These are phyloP conservation scores for Drosophila carrolli DNA, from an alignment of 1,140 invertebrate genomes.

Conservation along the genomic window DNA sequence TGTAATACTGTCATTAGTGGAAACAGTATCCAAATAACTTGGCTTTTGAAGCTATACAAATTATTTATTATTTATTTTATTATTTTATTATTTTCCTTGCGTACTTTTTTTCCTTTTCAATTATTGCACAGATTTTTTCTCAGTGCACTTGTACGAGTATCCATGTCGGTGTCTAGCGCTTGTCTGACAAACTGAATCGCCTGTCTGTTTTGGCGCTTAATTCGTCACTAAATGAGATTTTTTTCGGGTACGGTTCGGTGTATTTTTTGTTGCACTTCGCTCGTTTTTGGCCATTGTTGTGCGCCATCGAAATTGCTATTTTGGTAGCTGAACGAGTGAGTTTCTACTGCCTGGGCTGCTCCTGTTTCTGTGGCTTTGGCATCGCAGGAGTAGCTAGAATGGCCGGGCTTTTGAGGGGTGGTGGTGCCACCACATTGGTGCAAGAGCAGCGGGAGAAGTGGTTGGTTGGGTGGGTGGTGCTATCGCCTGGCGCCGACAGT, in stretches of 20 bases:
- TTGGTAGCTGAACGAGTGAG: conserved; percentile 54
- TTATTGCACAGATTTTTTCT: neutral
- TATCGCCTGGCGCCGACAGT: conserved; percentile 62
- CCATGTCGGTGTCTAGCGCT: conserved; percentile 51
- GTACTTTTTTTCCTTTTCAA: too few relatives aligned
- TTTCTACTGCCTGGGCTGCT: conserved; percentile 30
- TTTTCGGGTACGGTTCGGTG: conserved; percentile 27
- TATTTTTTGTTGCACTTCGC: conserved; percentile 22
- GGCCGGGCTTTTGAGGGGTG: neutral
- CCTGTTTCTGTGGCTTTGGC: conserved; percentile 32
- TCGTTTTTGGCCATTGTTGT: conserved; percentile 59
- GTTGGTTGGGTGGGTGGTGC: conserved; percentile 3
- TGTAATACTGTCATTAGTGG: too few relatives aligned
- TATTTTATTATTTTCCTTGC: too few relatives aligned
- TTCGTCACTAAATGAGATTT: conserved; percentile 84
- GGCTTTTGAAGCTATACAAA: too few relatives aligned
- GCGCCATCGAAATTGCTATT: conserved; percentile 67
- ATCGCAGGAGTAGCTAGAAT: conserved; percentile 19
- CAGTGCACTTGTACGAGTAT: conserved; percentile 22
- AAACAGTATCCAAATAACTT: too few relatives aligned
- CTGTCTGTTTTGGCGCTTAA: conserved; percentile 83
- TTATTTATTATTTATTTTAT: too few relatives aligned
- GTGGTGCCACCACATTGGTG: conserved; percentile 1
- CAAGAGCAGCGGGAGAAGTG: neutral
- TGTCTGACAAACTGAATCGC: conserved; percentile 74